These are phyloP conservation scores for Pseudopodoces humilis DNA, from an alignment of 2,113 vertebrate genomes.

Conservation along the genomic window DNA sequence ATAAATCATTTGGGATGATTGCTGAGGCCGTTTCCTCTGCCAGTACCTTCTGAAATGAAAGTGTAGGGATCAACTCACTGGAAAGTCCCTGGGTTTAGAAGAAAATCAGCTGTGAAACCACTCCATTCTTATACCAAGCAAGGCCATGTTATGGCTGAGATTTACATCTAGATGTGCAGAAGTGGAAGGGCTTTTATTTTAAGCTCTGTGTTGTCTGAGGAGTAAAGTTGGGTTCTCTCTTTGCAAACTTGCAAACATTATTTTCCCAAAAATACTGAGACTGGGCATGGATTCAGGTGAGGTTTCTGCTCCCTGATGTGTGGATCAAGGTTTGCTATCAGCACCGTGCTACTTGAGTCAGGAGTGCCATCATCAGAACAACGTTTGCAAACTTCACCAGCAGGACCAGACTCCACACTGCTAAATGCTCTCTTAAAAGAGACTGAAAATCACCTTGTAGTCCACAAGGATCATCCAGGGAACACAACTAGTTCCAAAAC, in stretches of 20 bases:
- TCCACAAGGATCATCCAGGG: neutral
- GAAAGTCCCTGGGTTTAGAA: neutral
- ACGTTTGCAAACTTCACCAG: neutral
- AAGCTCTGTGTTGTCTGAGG: neutral
- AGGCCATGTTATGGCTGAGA: neutral
- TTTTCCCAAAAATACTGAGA: neutral
- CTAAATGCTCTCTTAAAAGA: neutral
- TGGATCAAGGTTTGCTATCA: neutral
- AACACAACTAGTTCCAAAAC: neutral
- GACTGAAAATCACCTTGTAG: neutral
- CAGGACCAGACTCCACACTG: neutral
- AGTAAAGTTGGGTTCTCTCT: neutral
- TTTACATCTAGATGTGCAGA: neutral
- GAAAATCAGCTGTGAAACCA: neutral
- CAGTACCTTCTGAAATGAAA: neutral
- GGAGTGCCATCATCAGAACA: neutral
- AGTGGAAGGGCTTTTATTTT: neutral
- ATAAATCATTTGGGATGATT: neutral
- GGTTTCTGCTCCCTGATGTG: neutral
- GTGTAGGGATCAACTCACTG: neutral
- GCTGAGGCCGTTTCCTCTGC: accelerated
- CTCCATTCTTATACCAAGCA: neutral
- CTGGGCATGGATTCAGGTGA: neutral
- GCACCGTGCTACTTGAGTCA: neutral
- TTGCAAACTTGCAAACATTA: neutral